phyloP scores from a whole-genome alignment of 2,113 vertebrate genomes.

The Carassius gibelio region DNA sequence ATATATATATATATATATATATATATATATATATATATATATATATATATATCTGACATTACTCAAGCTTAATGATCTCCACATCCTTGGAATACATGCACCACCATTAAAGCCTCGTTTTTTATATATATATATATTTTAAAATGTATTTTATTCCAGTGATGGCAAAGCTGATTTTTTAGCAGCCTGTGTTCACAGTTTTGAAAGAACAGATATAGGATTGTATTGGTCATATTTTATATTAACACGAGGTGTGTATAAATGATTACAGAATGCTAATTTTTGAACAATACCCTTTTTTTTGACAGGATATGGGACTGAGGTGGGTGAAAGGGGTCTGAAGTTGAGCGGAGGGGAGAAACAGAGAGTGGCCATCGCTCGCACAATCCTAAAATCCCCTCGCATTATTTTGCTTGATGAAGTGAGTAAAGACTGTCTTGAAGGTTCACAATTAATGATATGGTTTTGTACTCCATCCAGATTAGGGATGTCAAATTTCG shows the following conservation, averaged over 20 bases:
- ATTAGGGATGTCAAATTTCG: too few species aligned
- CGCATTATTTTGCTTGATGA: slow-evolving; percentile 87
- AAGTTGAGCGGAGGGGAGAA: slow-evolving; percentile 92
- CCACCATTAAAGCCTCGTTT: not conserved
- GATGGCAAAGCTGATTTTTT: not conserved
- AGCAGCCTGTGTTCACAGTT: not conserved
- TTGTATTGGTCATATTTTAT: too few species aligned
- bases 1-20: too few species aligned
- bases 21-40: too few species aligned
- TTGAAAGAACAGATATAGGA: not conserved
- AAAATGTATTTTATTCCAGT: not conserved
- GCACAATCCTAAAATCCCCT: slow-evolving; percentile 88
- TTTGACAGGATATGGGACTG: slow-evolving; percentile 82
- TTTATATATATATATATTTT: not conserved
- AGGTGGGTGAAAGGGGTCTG: slow-evolving; percentile 88
- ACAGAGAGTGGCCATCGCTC: slow-evolving; percentile 88
- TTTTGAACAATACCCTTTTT: not conserved
- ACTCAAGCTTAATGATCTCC: not conserved
- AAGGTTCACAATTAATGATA: not conserved
- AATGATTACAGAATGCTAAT: not conserved
- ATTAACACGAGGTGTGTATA: not conserved
- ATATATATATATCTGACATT: too few species aligned
- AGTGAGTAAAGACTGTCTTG: slow-evolving; percentile 59
- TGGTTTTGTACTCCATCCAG: not conserved
- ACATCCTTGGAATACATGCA: not conserved